Base-by-base conservation (phyloP, 2,888 invertebrate species). In the Rhingia campestris region DNA sequence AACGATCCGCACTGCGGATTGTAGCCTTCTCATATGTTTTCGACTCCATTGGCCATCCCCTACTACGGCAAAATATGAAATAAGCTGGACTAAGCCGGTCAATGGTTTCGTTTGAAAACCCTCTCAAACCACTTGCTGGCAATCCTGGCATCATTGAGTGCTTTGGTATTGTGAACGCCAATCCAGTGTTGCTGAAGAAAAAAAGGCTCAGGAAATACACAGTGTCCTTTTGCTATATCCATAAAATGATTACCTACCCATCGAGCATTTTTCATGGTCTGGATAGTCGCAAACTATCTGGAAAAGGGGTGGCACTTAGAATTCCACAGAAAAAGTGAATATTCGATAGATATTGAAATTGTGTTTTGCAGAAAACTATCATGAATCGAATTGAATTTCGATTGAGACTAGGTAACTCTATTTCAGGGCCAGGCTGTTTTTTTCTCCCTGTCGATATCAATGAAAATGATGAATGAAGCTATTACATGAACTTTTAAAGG, bases 211-310 rank as follows among this genome's bases (percentile, higher is more conserved):
- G 7, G 63, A 77, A 77, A 58, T 79, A 72, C 72, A 79, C 51
- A 64, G 64, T 64, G 72, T 58, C 64, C 64, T 22, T 72, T 51
- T 64, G 43, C 58, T 39, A 67, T 58, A 58, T 58, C 51, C 49
- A 67, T 64, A 51, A 51, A 77, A 49, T 72, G 58, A 70, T 72
- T 77, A 45, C 63, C 67, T 37, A 56, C 56, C 51, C 58, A 51
- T 47, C 51, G 51, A n/a, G 43, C n/a, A 12, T 33, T 67, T 59
- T 43, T 53, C 58, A 49, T 22, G 49, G 77, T 63, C 64, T 43
- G 39, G 64, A 58, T 74, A 51, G 58, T 56, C 58, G 66, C 64
- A 74, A 66, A 74, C 49, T 74, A 49, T 74, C 56, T 58, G 35
- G 22, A 56, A 9, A 22, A 41, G 41, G 56, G 41, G 74, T 56